phyloP scores from a whole-genome alignment of 2,113 vertebrate species.

The Suncus etruscus region DNA sequence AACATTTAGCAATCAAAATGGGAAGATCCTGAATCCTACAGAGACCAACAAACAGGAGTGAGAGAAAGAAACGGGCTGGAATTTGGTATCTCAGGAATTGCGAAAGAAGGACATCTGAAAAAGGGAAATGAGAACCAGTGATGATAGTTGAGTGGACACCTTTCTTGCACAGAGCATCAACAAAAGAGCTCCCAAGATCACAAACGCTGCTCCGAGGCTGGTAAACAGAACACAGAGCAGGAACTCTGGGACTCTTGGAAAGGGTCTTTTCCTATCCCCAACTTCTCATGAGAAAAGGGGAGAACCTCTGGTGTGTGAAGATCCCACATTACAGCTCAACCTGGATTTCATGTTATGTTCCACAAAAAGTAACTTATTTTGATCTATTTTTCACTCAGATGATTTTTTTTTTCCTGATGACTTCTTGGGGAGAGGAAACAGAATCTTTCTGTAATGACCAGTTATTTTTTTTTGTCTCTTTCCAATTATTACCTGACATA shows the following conservation, averaged over 20 bases:
- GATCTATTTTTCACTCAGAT: slow-evolving; percentile 29
- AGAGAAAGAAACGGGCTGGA: neutral
- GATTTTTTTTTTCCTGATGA: neutral
- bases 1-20: slow-evolving; percentile 22
- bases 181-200: too few relatives aligned
- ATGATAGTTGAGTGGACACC: too few relatives aligned
- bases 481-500: too few relatives aligned
- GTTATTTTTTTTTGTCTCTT: neutral
- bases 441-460: neutral
- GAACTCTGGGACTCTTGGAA: neutral
- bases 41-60: neutral
- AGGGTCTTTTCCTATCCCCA: neutral
- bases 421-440: neutral
- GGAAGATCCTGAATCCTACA: neutral
- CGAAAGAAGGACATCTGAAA: neutral
- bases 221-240: neutral
- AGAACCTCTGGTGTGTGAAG: neutral
- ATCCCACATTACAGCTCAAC: neutral
- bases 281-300: neutral
- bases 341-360: neutral
- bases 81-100: neutral
- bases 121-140: neutral
- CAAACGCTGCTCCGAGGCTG: neutral
- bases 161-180: too few relatives aligned
- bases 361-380: neutral